Evolutionary conservation across 1,140 invertebrate species (phyloP).

Genomic region (Drosophila punjabiensis): DNA sequence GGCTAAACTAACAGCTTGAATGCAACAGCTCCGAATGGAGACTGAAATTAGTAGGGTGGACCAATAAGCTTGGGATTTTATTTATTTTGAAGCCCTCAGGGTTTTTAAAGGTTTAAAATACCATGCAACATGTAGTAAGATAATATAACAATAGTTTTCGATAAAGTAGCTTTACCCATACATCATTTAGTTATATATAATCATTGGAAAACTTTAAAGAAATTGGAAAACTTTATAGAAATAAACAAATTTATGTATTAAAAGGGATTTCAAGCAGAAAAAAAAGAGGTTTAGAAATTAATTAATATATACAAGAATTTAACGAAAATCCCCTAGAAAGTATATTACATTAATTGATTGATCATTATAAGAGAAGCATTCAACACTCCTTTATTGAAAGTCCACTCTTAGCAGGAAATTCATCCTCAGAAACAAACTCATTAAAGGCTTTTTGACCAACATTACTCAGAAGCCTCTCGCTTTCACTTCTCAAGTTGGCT

Average conservation of each 20-base stretch:
- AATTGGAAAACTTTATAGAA: not conserved
- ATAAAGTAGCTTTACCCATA: too few relatives aligned
- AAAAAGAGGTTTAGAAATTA: too few relatives aligned
- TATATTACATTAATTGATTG: not conserved
- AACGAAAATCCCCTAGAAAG: not conserved
- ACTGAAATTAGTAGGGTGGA: constrained; percentile 24
- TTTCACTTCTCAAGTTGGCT: constrained; percentile 17
- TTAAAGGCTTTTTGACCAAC: not conserved
- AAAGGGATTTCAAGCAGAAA: not conserved
- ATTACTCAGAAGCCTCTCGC: constrained; percentile 9
- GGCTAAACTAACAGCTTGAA: constrained; percentile 48
- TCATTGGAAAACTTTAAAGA: too few relatives aligned
- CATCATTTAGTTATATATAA: too few relatives aligned
- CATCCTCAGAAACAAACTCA: not conserved
- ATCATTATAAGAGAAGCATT: not conserved
- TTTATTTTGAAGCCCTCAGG: not conserved
- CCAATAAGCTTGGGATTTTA: not conserved
- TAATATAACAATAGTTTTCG: too few relatives aligned
- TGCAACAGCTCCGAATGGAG: constrained; percentile 21
- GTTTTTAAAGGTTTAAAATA: too few relatives aligned
- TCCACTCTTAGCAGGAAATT: too few relatives aligned
- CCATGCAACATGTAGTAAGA: not conserved
- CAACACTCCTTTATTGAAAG: not conserved
- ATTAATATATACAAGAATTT: not conserved
- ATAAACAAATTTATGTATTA: not conserved